phyloP scores from a whole-genome alignment of 2,797 vertebrate species.

The Aotus griseimembra region DNA sequence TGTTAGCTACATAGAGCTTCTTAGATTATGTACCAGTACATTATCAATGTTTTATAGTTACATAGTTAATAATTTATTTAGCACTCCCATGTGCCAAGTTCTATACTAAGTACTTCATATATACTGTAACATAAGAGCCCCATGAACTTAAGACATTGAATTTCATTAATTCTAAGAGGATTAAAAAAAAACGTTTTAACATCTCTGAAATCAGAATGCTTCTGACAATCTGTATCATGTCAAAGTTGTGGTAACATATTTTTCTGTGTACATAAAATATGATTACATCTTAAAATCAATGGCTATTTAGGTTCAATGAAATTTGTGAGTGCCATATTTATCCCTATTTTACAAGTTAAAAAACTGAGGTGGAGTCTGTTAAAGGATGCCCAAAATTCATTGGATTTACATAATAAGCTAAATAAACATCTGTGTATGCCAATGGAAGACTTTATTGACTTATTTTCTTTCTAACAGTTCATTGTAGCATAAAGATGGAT shows the following conservation, averaged over 20 bases:
- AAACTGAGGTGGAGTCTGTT: neutral
- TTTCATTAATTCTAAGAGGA: neutral
- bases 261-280: neutral
- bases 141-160: neutral
- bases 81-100: neutral
- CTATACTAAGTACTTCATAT: neutral
- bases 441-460: neutral
- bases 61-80: conserved; percentile 10
- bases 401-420: neutral
- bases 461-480: neutral
- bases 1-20: neutral
- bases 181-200: neutral
- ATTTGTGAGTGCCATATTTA: neutral
- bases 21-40: neutral
- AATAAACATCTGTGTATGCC: neutral
- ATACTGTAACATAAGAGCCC: neutral
- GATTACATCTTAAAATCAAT: neutral
- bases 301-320: neutral
- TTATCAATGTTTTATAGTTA: neutral
- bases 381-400: neutral
- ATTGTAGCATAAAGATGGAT: neutral
- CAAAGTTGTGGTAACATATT: neutral
- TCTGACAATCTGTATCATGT: neutral
- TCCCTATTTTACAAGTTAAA: neutral
- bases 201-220: neutral